phyloP scores from a whole-genome alignment of 2,797 vertebrate genomes.

The Mormyrops boulengeri region DNA sequence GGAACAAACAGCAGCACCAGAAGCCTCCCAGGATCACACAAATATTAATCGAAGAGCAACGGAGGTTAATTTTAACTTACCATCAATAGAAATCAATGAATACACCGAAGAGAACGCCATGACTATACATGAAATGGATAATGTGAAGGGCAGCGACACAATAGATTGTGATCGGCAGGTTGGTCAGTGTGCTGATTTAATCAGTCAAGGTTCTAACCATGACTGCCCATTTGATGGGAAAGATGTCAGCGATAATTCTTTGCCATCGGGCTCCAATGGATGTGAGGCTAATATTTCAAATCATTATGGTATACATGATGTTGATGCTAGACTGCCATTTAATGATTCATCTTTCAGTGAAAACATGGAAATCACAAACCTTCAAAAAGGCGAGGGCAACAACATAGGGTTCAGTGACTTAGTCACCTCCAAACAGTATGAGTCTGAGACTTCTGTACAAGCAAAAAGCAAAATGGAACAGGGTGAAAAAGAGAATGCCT shows the following conservation, averaged over 20 bases:
- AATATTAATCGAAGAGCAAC: conserved; percentile 1
- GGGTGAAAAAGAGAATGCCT: neutral
- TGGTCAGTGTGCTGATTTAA: conserved; percentile 45
- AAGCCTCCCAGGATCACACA: neutral
- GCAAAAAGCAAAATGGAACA: neutral
- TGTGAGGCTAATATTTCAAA: conserved; percentile 40
- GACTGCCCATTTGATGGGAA: conserved; percentile 35
- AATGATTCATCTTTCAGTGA: neutral
- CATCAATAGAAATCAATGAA: conserved; percentile 18
- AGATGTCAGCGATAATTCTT: conserved; percentile 26
- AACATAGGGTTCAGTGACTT: neutral
- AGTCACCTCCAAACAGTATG: neutral
- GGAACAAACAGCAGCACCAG: neutral
- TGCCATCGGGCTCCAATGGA: conserved; percentile 25
- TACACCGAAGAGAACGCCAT: neutral
- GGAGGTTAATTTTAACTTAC: conserved; percentile 23
- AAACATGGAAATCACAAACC: neutral
- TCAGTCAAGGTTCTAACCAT: conserved; percentile 65
- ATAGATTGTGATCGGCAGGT: conserved; percentile 39
- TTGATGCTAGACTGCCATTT: neutral
- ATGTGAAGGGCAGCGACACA: conserved; percentile 13
- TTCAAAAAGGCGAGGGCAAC: neutral
- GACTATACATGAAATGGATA: conserved; percentile 17
- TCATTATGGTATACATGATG: conserved; percentile 28
- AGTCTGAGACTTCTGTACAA: neutral